Evolutionary conservation across 2,113 vertebrate genomes (phyloP), one percentile per base, ranked within the genome.

Genomic region (Cervus canadensis): DNA sequence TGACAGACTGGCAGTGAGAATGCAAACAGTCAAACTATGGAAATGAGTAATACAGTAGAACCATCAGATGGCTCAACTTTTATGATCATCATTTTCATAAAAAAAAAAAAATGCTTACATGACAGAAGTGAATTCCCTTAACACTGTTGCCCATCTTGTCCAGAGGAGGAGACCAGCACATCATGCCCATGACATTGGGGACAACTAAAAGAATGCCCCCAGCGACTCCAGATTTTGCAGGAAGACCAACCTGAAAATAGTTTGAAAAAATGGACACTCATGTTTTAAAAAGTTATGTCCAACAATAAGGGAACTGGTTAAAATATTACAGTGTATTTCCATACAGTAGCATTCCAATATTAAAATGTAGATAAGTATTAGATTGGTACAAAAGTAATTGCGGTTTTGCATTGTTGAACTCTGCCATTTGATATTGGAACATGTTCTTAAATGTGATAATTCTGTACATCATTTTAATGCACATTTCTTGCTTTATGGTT

Each of bases 101-200:
- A 82, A 97, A 90, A 96, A 86, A 85, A 97, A 96, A 86, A 57
- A 28, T 90, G 96, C 99, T 96, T 99, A 99, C 99, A 76, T 99
- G 99, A 99, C 99, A 99, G 97, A 99, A 99, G 97, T 99, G 99
- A 99, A 99, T 99, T 87, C 99, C 99, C 86, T 99, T 99, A 92
- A 99, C 99, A 36, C 99, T 99, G 99, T 99, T 99, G 43, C 99
- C 99, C 99, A 99, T 99, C 98, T 99, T 99, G 98, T 99, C 99
- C 83, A 99, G 99, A 11, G 99, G 99, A 94, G 99, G 99, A 89
- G 99, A 99, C 99, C 99, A 99, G 96, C 99, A 99, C 99, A 99
- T 99, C 99, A 99, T 99, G 88, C 99, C 99, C 99, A 99, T 99
- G 97, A 99, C 99, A 82, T 99, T 99, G 16, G 99, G 99, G 74